Conservation (phyloP, 1,140 invertebrate genomes). For the Sycophaga agraensis region DNA sequence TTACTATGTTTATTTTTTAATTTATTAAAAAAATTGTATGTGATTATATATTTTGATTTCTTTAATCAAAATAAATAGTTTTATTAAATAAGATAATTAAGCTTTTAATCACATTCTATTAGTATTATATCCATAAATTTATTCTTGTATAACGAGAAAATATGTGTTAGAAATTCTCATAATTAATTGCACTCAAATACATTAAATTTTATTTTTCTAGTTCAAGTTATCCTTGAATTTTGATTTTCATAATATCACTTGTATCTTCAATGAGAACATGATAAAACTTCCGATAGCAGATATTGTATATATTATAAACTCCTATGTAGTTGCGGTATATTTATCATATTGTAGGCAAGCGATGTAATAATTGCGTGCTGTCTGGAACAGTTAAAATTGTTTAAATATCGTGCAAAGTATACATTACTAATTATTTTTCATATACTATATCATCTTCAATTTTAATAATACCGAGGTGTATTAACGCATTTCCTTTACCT, state of each 20-base stretch:
- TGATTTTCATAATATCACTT: no score
- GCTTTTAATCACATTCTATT: no score
- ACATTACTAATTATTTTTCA: constrained; percentile 17
- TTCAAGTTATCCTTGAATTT: no score
- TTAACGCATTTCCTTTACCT: constrained; percentile 1
- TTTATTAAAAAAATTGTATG: neutral
- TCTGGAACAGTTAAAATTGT: constrained; percentile 28
- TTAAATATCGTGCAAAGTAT: constrained; percentile 15
- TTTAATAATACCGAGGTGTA: constrained; percentile 6
- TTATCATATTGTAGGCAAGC: constrained; percentile 29
- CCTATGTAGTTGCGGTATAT: constrained; percentile 32
- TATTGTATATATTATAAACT: constrained; percentile 32
- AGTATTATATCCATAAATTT: no score
- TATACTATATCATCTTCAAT: constrained; percentile 14
- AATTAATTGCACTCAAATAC: no score
- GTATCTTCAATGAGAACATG: no score
- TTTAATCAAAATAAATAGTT: no score
- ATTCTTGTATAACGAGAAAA: no score
- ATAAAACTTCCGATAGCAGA: constrained; percentile 29
- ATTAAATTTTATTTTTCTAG: no score
- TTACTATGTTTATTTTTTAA: no score
- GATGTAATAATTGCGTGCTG: constrained; percentile 28
- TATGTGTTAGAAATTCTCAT: no score
- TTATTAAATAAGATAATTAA: no score
- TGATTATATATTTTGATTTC: neutral